These are phyloP conservation scores for Plagiodera versicolora DNA, from an alignment of 2,888 invertebrate species.

Conservation along the genomic window DNA sequence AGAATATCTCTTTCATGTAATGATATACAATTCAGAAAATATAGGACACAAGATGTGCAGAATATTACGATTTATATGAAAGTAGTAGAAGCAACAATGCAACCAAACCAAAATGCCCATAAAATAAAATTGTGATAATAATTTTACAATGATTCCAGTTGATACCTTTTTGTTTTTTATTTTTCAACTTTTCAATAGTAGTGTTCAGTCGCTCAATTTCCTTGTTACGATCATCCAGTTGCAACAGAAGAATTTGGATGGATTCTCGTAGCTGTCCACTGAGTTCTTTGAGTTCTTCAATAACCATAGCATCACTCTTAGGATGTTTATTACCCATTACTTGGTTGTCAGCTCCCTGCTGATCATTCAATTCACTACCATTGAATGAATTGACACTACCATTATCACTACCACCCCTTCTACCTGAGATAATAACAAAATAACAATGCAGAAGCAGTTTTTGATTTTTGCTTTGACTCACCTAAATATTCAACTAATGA, in stretches of 20 bases:
- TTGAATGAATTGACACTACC: constrained; percentile 41
- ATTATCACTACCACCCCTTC: constrained; percentile 42
- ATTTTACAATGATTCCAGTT: constrained; percentile 4
- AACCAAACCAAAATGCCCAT: no score
- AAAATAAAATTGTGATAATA: no score
- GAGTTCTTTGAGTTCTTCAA: constrained; percentile 68
- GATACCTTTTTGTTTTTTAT: constrained; percentile 56
- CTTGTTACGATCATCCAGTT: constrained; percentile 67
- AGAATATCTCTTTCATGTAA: no score
- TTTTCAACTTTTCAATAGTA: constrained; percentile 61
- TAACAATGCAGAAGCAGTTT: background rate
- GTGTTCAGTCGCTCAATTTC: constrained; percentile 64
- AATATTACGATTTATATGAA: background rate
- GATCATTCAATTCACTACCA: constrained; percentile 44
- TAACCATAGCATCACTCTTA: constrained; percentile 63
- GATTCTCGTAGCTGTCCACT: constrained; percentile 65
- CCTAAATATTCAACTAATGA: constrained; percentile 55
- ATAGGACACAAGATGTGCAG: background rate
- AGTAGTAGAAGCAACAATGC: background rate
- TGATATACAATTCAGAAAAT: no score
- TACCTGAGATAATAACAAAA: constrained; percentile 17
- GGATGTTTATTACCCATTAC: constrained; percentile 59
- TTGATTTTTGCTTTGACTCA: constrained; percentile 34
- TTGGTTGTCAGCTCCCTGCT: constrained; percentile 32
- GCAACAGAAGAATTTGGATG: constrained; percentile 63